Evolutionary conservation across 1,140 invertebrate species (phyloP).

Genomic region (Drosophila paulistorum): DNA sequence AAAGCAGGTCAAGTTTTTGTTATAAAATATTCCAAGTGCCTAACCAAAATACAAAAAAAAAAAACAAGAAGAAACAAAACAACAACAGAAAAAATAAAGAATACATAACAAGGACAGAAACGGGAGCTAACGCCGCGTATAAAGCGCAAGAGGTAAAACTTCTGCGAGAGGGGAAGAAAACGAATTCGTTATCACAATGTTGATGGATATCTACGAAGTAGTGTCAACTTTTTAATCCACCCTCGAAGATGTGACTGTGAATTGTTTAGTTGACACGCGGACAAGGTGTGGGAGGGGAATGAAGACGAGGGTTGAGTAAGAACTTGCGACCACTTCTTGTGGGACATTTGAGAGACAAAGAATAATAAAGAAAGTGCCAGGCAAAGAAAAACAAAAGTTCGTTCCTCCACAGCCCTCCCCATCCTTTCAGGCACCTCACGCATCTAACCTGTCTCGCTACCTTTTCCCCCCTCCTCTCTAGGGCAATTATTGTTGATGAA

Average conservation of each 20-base stretch:
- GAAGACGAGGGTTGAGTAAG: not conserved
- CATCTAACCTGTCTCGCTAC: not conserved
- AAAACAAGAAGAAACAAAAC: constrained; percentile 31
- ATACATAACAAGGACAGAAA: constrained; percentile 48
- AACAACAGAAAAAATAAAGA: constrained; percentile 35
- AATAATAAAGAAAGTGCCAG: constrained; percentile 58
- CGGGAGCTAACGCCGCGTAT: constrained; percentile 3
- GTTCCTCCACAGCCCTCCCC: not conserved
- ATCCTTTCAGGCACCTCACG: not conserved
- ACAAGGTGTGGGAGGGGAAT: too few species aligned
- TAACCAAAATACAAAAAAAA: constrained; percentile 60
- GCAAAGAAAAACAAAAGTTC: constrained; percentile 12
- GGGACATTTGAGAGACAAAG: constrained; percentile 66
- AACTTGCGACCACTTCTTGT: constrained; percentile 57
- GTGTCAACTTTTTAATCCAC: not conserved
- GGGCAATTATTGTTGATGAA: constrained; percentile 78
- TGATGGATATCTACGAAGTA: too few species aligned
- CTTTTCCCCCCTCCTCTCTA: not conserved
- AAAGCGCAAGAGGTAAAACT: constrained; percentile 1
- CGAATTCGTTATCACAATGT: not conserved
- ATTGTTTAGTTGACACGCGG: constrained; percentile 14
- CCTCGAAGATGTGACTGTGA: constrained; percentile 9
- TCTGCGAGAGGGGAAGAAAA: constrained; percentile 30
- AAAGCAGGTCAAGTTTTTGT: constrained; percentile 79
- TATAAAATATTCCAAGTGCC: constrained; percentile 79